Base-by-base conservation (phyloP, 2,888 invertebrate species). In the Andrena chrysosceles region DNA sequence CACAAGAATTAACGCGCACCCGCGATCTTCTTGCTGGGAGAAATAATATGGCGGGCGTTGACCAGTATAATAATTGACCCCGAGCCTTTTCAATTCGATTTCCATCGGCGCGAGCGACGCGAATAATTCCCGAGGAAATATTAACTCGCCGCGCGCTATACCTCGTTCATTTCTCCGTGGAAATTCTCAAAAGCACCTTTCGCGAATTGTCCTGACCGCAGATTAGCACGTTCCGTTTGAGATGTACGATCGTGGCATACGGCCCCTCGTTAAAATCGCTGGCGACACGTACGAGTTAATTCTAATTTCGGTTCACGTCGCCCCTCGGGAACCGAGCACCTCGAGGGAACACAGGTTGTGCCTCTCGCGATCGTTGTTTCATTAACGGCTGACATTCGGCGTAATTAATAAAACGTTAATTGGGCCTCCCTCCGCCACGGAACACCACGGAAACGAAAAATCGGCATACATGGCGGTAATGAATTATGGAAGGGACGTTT, bases 401-500 rank as follows among this genome's bases (percentile, higher is more conserved):
- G 13, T 35, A 42, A 31, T 31, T 26, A 31, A 42, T 74, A 16
- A 52, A 52, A 73, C 52, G 52, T 20, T 35, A 72, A 71, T 52
- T 29, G 35, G 20, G 13, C 23, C 31, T 20, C 8, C 5, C 10
- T 33, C 2, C 31, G 8, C 20, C 6, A n/a, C 60, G 60, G 1
- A 20, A 23, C 10, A 33, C n/a, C 29, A 2, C 0, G 10, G 29
- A 13, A 31, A 13, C 31, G 31, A 52, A 29, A 67, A 31, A 52
- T 31, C 48, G 52, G 13, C 16, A 67, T 31, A 6, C 7, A 10
- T 8, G 8, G 13, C 13, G 8, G n/a, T 13, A 26, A 59, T 59
- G 7, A 29, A 29, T 56, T 13, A 26, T 42, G n/a, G 33, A 1
- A 8, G 8, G 33, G 35, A 56, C n/a, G 26, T 56, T 66, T 48